Base-by-base conservation (phyloP, 2,888 invertebrate genomes). In the Clistopyga incitator region DNA sequence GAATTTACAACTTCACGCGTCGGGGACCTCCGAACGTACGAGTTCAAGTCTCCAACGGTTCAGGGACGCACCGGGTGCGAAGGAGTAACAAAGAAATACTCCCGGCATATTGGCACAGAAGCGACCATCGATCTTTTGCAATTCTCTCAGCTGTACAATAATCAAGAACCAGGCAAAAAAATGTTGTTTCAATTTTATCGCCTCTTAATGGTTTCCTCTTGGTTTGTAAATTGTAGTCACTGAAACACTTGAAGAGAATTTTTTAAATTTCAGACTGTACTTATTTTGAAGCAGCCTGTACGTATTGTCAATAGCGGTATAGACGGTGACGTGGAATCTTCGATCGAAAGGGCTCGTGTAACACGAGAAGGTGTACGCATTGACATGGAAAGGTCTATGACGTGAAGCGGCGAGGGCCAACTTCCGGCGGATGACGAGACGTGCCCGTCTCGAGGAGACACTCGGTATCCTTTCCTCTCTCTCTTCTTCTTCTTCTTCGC, bases 351-450 rank as follows among this genome's bases (percentile, higher is more conserved):
- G 68, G 23, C 75, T 50, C 70, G 20, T 75, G 78, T 81, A 84
- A 84, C 71, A 75, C 65, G 75, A 81, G 78, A 81, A 84, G 84
- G 84, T 84, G 68, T 56, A 59, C 74, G 84, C 81, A 84, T 81
- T 78, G 84, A 84, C 84, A 81, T 75, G 84, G 74, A 81, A 81
- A 81, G 78, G 81, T 84, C 75, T 72, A 70, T 78, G 65, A 59
- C 84, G 84, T 81, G 84, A 59, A 75, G 84, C 81, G 61, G 23
- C 67, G 84, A 84, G 78, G 81, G 71, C 71, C 71, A 52, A 81
- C 81, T 81, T 84, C 84, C 84, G 84, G 81, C 84, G 84, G 84
- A 84, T 84, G 84, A 70, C 81, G 81, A 64, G 71, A 78, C 81
- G 84, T 81, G 78, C 71, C 81, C 59, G 81, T 81, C 84, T 84